A percentile compares a stretch with the other conserved stretches of the same genome.
These are phyloP conservation scores for Lerista edwardsae DNA, from an alignment of 2,797 vertebrate species.

Conservation along the genomic window DNA sequence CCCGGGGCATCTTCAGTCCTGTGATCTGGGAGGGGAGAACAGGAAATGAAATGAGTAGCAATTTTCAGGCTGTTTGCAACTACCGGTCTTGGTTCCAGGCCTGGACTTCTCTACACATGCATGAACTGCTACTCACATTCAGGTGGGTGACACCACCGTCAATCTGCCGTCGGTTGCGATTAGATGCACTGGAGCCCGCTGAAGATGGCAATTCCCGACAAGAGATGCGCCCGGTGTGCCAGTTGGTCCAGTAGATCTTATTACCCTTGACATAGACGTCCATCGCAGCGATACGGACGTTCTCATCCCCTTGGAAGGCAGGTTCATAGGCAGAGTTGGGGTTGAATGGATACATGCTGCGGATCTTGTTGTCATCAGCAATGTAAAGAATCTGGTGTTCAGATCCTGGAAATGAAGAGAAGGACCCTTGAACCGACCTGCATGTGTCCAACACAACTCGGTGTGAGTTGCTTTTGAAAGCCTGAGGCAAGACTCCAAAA, in stretches of 20 bases:
- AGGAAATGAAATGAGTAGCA: accelerated
- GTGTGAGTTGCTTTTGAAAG: not conserved
- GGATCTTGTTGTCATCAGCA: slow-evolving; percentile 94
- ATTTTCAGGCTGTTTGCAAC: not conserved
- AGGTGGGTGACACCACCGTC: slow-evolving; percentile 87
- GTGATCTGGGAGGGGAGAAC: slow-evolving; percentile 82
- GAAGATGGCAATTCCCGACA: slow-evolving; percentile 87
- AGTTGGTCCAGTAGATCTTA: slow-evolving; percentile 97
- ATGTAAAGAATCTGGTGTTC: slow-evolving; percentile 92
- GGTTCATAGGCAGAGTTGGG: slow-evolving; percentile 93
- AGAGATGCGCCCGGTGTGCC: slow-evolving; percentile 94
- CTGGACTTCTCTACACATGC: accelerated
- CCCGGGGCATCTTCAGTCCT: slow-evolving; percentile 93
- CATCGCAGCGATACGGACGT: slow-evolving; percentile 95
- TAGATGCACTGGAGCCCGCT: slow-evolving; percentile 80
- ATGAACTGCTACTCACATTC: slow-evolving; percentile 78
- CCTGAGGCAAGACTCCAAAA: not conserved
- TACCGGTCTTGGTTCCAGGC: not conserved
- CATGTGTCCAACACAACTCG: no score
- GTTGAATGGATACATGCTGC: slow-evolving; percentile 90
- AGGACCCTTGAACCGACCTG: not conserved
- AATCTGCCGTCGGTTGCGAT: slow-evolving; percentile 88
- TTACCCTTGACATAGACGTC: slow-evolving; percentile 92
- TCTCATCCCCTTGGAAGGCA: slow-evolving; percentile 91
- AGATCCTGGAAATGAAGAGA: slow-evolving; percentile 69